Percentiles rank a stretch among this genome's conserved stretches.
phyloP scores from a whole-genome alignment of 2,113 vertebrate species.

The Leucosticte australis region DNA sequence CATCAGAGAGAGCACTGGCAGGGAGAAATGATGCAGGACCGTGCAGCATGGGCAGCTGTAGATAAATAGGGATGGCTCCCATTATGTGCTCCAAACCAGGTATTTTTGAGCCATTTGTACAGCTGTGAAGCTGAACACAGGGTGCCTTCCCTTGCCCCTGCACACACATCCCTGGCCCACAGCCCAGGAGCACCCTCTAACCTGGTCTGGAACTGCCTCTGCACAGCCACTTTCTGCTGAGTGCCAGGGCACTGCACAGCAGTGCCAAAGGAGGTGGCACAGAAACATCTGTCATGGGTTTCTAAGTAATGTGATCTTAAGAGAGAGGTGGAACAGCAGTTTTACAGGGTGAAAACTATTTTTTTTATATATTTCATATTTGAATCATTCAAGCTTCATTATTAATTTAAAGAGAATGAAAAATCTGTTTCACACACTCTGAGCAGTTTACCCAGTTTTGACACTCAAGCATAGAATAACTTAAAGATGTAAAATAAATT shows the following conservation, averaged over 20 bases:
- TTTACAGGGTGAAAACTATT: neutral
- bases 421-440: rapidly evolving
- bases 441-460: neutral
- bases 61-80: neutral
- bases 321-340: neutral
- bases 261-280: neutral
- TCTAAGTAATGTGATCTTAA: neutral
- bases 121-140: neutral
- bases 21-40: neutral
- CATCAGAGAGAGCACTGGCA: neutral
- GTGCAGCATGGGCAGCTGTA: neutral
- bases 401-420: neutral
- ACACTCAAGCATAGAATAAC: neutral
- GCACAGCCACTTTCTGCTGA: neutral
- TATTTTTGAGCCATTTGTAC: neutral
- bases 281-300: neutral
- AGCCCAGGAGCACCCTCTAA: neutral
- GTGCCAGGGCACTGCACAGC: neutral
- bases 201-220: rapidly evolving
- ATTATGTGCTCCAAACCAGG: neutral
- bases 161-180: rapidly evolving
- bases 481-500: neutral
- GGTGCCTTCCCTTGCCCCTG: neutral
- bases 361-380: neutral
- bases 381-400: neutral